Conservation (phyloP, 2,797 vertebrate species). For the Danio albolineatus region DNA sequence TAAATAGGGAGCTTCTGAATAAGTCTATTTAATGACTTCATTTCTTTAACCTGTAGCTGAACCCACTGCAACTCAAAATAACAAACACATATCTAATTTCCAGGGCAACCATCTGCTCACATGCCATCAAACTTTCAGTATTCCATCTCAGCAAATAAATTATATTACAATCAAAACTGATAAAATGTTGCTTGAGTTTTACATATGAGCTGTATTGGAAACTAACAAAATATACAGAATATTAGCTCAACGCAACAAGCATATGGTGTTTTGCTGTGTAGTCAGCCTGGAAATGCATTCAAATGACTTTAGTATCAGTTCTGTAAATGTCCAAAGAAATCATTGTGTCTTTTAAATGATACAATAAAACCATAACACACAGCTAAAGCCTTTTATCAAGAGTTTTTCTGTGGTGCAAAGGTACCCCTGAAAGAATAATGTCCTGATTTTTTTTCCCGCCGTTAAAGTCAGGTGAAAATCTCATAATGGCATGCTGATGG, state of each 20-base stretch:
- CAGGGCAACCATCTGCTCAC: background rate
- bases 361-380: background rate
- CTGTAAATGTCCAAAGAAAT: slow-evolving; percentile 1
- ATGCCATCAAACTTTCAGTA: background rate
- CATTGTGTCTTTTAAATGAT: background rate
- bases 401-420: background rate
- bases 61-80: background rate
- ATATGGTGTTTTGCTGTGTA: background rate
- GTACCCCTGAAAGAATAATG: slow-evolving; percentile 11
- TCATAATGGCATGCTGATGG: slow-evolving; percentile 8
- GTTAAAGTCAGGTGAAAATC: background rate
- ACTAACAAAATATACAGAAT: background rate
- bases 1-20: no score
- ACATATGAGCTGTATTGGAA: background rate
- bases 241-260: background rate
- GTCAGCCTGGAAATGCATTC: background rate
- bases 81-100: slow-evolving; percentile 13
- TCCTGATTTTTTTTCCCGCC: background rate
- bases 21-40: background rate
- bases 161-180: background rate
- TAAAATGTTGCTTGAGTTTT: background rate
- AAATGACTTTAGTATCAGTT: background rate
- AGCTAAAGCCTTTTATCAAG: background rate
- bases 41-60: slow-evolving; percentile 1
- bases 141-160: background rate